Evolutionary conservation across 2,113 vertebrate species (phyloP).

Genomic region (Speoplatyrhinus poulsoni): DNA sequence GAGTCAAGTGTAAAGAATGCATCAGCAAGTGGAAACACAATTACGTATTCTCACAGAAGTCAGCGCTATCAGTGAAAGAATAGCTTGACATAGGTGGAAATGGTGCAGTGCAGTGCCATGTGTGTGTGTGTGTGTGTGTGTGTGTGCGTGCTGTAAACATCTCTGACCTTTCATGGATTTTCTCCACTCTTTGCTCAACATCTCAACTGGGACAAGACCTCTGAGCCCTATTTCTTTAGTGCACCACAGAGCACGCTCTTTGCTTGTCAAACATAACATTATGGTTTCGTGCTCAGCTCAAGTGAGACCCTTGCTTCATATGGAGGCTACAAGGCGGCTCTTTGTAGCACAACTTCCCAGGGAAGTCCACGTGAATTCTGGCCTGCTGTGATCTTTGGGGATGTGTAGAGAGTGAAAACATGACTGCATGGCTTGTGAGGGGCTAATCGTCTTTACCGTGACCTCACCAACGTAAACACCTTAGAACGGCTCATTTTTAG

Average conservation of each 20-base stretch:
- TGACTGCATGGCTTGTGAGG: constrained; percentile 40
- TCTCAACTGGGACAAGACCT: constrained; percentile 61
- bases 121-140: neutral
- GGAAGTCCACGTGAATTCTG: constrained; percentile 61
- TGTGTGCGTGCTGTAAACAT: neutral
- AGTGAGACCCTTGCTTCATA: constrained; percentile 45
- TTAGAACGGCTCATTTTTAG: constrained; percentile 35
- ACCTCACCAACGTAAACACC: constrained; percentile 48
- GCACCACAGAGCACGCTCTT: constrained; percentile 53
- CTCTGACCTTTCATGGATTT: constrained; percentile 42
- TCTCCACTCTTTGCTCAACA: constrained; percentile 31
- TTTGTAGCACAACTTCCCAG: constrained; percentile 59
- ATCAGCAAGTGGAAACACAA: constrained; percentile 4
- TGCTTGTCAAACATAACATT: constrained; percentile 77
- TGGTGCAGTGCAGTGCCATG: constrained; percentile 5
- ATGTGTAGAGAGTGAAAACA: constrained; percentile 77
- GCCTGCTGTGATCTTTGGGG: constrained; percentile 68
- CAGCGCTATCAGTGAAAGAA: neutral
- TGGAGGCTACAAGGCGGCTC: constrained; percentile 62
- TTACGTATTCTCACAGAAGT: constrained; percentile 1
- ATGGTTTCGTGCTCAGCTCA: constrained; percentile 60
- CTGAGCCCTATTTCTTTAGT: constrained; percentile 61
- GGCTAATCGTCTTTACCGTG: constrained; percentile 54
- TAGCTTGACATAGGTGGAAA: constrained; percentile 17
- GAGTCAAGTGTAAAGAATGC: constrained; percentile 41